These are phyloP conservation scores for Eupsilia transversa DNA, from an alignment of 2,888 invertebrate species.

Conservation along the genomic window DNA sequence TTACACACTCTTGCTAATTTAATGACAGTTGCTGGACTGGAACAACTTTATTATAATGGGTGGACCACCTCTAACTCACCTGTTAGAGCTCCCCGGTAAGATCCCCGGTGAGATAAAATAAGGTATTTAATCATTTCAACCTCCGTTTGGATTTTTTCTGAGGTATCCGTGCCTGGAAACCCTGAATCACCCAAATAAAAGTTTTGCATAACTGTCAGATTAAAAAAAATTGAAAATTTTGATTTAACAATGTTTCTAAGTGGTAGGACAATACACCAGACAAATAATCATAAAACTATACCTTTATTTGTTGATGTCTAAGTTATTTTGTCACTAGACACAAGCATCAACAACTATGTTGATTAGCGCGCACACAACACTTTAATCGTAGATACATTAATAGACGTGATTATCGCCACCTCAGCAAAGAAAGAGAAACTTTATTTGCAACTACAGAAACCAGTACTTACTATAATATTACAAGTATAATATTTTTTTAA, in stretches of 20 bases:
- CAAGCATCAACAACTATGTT: background rate
- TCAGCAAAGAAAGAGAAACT: constrained; percentile 10
- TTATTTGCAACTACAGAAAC: background rate
- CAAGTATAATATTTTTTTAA: background rate
- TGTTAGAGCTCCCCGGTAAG: background rate
- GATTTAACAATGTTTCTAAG: too few species aligned
- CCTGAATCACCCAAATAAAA: background rate
- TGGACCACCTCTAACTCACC: background rate
- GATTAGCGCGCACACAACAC: background rate
- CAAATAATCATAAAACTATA: background rate
- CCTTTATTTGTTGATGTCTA: background rate
- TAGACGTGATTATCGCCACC: background rate
- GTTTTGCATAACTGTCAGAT: too few species aligned
- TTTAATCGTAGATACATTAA: constrained; percentile 13
- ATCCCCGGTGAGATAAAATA: background rate
- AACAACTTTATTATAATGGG: constrained; percentile 3
- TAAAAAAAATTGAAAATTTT: too few species aligned
- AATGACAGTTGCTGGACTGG: background rate
- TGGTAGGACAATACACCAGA: too few species aligned
- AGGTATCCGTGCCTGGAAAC: background rate
- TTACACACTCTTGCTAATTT: constrained; percentile 1
- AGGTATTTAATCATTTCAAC: background rate
- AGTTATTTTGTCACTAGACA: constrained; percentile 10
- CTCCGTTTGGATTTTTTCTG: background rate
- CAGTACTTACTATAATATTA: background rate